Conservation (phyloP, 2,113 vertebrate species). For the Heptranchias perlo region DNA sequence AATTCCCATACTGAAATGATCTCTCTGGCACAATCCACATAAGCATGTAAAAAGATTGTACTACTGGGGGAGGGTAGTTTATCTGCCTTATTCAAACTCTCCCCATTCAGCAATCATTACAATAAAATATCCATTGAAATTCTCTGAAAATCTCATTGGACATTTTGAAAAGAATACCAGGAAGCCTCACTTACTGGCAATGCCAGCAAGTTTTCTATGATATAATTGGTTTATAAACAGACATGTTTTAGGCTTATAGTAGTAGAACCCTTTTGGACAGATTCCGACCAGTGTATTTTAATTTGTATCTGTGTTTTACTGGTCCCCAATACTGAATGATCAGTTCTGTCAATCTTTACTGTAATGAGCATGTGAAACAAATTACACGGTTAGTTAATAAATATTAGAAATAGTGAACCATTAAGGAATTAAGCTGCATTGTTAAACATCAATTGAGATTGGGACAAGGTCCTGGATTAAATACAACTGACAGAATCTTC, state of each 20-base stretch:
- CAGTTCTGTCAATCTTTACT: neutral
- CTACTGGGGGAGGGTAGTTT: too few species aligned
- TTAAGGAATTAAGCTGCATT: neutral
- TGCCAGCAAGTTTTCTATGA: neutral
- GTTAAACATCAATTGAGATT: neutral
- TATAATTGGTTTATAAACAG: neutral
- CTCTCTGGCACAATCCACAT: too few species aligned
- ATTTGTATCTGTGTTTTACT: neutral
- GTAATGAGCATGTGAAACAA: neutral
- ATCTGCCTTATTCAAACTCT: too few species aligned
- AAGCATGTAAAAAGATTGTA: too few species aligned
- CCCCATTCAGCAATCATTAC: neutral
- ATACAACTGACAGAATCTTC: neutral
- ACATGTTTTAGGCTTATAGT: neutral
- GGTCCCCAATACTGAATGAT: neutral
- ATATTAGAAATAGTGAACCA: neutral
- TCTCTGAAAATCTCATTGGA: too few species aligned
- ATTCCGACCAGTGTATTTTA: neutral
- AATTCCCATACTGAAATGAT: too few species aligned
- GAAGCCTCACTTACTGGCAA: neutral
- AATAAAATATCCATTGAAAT: neutral
- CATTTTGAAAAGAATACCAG: too few species aligned
- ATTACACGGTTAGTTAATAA: neutral
- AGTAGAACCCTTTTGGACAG: neutral
- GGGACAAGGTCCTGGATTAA: neutral